phyloP scores from a whole-genome alignment of 2,797 vertebrate genomes.

The Knipowitschia caucasica region DNA sequence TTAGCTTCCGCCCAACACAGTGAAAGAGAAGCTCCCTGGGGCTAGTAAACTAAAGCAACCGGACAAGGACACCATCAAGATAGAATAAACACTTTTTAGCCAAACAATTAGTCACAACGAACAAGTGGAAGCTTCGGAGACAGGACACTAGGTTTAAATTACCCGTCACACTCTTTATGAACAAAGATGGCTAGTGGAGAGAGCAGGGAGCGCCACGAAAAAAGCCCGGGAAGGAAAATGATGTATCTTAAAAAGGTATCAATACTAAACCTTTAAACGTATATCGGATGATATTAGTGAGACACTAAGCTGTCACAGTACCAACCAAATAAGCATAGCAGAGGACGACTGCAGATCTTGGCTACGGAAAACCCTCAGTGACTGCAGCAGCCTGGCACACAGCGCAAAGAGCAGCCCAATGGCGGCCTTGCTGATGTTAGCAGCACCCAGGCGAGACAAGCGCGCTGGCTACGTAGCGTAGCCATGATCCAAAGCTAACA shows the following conservation, averaged over 20 bases:
- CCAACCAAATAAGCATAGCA: accelerated
- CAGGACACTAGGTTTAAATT: conserved; percentile 46
- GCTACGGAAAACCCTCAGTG: conserved; percentile 20
- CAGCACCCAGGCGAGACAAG: conserved; percentile 54
- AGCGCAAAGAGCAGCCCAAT: conserved; percentile 56
- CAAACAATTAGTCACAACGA: accelerated
- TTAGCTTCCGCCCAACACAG: conserved; percentile 76
- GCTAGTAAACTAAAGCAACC: neutral
- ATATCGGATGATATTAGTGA: neutral
- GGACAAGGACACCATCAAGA: accelerated
- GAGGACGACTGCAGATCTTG: neutral
- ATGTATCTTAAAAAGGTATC: conserved; percentile 29
- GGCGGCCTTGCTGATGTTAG: conserved; percentile 70
- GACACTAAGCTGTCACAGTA: neutral
- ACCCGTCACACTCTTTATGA: conserved; percentile 40
- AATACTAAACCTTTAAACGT: neutral
- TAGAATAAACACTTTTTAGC: accelerated
- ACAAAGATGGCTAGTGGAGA: conserved; percentile 69
- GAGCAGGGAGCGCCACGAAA: conserved; percentile 33
- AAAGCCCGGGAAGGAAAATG: conserved; percentile 73
- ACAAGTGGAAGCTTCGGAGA: neutral
- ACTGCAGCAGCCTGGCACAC: conserved; percentile 47
- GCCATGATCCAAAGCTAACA: conserved; percentile 68
- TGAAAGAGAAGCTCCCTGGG: conserved; percentile 24
- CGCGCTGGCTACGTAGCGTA: conserved; percentile 61